Base-by-base conservation (phyloP, 2,113 vertebrate genomes). In the Gavia stellata region DNA sequence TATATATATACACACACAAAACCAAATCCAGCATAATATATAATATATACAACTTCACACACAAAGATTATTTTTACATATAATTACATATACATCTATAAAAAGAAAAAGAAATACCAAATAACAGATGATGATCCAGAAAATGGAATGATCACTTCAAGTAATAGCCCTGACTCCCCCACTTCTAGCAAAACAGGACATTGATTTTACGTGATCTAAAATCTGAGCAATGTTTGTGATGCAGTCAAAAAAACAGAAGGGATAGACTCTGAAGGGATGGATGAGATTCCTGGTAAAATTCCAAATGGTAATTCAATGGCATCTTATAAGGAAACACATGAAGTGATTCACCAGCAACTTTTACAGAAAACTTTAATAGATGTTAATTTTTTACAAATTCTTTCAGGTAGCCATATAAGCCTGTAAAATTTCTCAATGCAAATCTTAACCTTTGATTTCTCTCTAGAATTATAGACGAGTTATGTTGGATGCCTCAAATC, bases 21-120 rank as follows among this genome's bases (percentile, higher is more conserved):
- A 4, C 0, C 5, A 29, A 82, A 75, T 56, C 24, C 20, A 49
- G 5, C 62, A 47, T 19, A 61, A 56, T 26, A 63, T 15, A 36
- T 34, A n/a, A 38, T 7, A 49, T 13, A 53, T 33, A 29, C 10
- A 66, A 16, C n/a, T 49, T 40, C 18, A 75, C 3, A 56, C 9
- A 68, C 0, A 19, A 58, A 44, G 17, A 33, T 36, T 31, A 12
- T 40, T 63, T 86, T 81, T 59, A 36, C 3, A 13, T 19, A 9
- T 40, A 0, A 1, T 38, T 58, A 9, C 6, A 52, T 21, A 40
- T 21, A 14, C 1, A 6, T 11, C 24, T 63, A n/a, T 45, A 5
- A 72, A 85, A 81, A 79, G 42, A 31, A 40, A 70, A 87, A 75
- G 3, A 45, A 75, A 44, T 24, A 63, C 1, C 17, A 81, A 84